These are phyloP conservation scores for Callosobruchus maculatus DNA, from an alignment of 2,888 invertebrate species.

Conservation along the genomic window DNA sequence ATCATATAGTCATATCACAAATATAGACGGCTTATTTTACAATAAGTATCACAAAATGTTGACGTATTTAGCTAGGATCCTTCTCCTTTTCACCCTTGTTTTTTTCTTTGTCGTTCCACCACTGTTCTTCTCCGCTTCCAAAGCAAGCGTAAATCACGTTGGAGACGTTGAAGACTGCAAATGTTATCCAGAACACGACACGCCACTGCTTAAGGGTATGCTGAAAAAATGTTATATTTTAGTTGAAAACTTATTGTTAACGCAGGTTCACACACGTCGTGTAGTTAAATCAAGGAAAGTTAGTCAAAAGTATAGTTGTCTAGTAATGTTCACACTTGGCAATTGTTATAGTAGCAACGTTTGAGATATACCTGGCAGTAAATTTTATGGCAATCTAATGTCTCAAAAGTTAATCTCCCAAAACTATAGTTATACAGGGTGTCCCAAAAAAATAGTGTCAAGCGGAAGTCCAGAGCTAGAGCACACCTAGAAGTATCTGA, in stretches of 20 bases:
- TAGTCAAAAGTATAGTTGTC: too few species aligned
- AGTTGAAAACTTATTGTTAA: conserved; percentile 6
- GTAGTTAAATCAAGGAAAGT: too few species aligned
- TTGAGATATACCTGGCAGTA: too few species aligned
- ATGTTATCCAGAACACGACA: conserved; percentile 75
- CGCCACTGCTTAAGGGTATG: conserved; percentile 68
- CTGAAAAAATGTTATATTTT: too few species aligned
- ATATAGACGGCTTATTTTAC: neutral
- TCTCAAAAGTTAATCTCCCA: too few species aligned
- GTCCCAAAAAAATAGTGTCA: too few species aligned
- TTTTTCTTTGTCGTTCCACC: conserved; percentile 64
- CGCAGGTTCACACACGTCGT: neutral
- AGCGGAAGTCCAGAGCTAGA: too few species aligned
- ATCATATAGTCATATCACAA: neutral
- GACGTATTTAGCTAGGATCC: neutral
- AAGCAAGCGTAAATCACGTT: conserved; percentile 66
- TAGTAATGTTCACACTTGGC: too few species aligned
- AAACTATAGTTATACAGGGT: too few species aligned
- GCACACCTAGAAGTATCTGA: too few species aligned
- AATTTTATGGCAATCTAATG: too few species aligned
- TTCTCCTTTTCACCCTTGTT: neutral
- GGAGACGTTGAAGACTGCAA: conserved; percentile 63
- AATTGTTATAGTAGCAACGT: too few species aligned
- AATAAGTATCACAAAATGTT: neutral
- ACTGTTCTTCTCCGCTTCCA: conserved; percentile 71